Evolutionary conservation across 2,797 vertebrate species (phyloP).

Genomic region (Avahi laniger): DNA sequence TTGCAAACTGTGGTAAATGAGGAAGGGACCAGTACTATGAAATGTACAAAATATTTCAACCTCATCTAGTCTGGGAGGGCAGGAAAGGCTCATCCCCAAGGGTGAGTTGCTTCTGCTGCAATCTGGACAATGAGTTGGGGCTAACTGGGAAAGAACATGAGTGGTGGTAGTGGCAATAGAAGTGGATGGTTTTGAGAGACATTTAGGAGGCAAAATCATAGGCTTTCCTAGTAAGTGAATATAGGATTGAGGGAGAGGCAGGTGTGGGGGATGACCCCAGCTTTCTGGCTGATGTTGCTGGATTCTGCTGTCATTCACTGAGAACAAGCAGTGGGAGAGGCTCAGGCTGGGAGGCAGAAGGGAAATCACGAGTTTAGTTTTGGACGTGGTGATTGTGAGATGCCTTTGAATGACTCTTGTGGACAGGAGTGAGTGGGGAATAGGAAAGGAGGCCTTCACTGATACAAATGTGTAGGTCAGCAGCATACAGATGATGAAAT

Average conservation of each 20-base stretch:
- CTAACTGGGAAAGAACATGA: background rate
- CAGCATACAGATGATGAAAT: background rate
- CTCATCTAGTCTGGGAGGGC: background rate
- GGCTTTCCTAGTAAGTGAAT: background rate
- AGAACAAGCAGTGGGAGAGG: background rate
- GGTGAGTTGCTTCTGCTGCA: background rate
- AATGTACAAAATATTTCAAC: too few relatives aligned
- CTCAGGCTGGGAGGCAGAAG: background rate
- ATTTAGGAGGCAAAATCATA: background rate
- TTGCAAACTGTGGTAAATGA: background rate
- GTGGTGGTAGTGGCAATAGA: background rate
- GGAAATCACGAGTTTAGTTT: background rate
- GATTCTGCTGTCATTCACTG: background rate
- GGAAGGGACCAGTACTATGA: accelerated
- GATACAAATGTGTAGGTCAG: background rate
- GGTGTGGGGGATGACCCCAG: background rate
- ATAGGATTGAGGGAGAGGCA: background rate
- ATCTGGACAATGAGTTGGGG: background rate
- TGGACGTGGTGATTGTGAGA: background rate
- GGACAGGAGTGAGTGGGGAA: background rate
- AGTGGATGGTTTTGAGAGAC: background rate
- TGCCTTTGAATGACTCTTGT: background rate
- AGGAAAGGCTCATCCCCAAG: background rate
- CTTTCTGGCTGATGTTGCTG: background rate
- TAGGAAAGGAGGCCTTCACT: background rate